Evolutionary conservation across 2,888 invertebrate species (phyloP), one percentile per base, ranked within the genome.

Genomic region (Synanthedon myopaeformis): DNA sequence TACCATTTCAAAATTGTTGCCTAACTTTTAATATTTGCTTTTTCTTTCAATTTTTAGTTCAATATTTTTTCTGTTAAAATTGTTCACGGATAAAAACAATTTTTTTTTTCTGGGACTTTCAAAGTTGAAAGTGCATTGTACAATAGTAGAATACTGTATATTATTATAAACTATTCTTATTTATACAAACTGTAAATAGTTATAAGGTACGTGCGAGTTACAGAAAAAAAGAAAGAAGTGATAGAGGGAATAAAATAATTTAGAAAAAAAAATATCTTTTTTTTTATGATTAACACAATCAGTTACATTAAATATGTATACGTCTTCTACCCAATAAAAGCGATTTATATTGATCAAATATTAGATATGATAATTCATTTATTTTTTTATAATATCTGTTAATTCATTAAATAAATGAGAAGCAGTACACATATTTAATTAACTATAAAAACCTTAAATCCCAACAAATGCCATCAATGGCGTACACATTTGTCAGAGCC

Each of bases 141-240:
- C 86, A 86, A 85, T 85, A 79, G 76, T 83, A 82, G 79, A 73
- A 67, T 76, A 79, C 77, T 77, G 70, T 79, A 75, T 86, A 82
- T 78, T 78, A 79, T 81, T 76, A 75, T 82, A 80, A 79, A 78
- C 74, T 82, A 81, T 74, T 75, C 79, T 87, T 83, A 86, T 83
- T 87, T 87, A 86, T 86, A 83, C 80, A 81, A 84, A 81, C 76
- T 86, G 86, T 87, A 87, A 82, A 87, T 87, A 87, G 72, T 63
- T 76, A 70, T 85, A 84, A 84, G 85, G 72, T 83, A 81, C 65
- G 65, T 81, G 35, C 35, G 35, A 35, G 35, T 35, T 35, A 35
- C 35, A 35, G 83, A 85, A 82, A 67, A 77, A 84, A 82, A 84
- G 80, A 82, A 82, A 80, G 77, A 78, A 83, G 77, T 75, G 82